Evolutionary conservation across 2,113 vertebrate genomes (phyloP), one percentile per base, ranked within the genome.

Genomic region (Promerops cafer): DNA sequence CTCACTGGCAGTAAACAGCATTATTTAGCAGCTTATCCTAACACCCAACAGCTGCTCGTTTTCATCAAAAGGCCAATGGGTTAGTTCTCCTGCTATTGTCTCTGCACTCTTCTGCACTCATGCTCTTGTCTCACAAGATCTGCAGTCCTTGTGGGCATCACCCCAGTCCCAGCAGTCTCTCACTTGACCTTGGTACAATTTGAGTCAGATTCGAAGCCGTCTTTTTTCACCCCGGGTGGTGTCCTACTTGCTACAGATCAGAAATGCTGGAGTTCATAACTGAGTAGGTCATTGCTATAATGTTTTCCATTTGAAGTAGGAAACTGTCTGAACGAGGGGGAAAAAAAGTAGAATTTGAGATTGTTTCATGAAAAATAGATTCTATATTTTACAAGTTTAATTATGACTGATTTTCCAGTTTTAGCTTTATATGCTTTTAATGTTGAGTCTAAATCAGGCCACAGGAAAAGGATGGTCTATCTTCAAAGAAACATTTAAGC

Each of bases 401-500:
- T 81, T 93, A 89, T 71, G 81, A 96, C 61, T 72, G 82, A 84
- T 77, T 91, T 96, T 96, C 93, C 91, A 88, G 77, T 91, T 96
- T 92, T 94, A 94, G 60, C 45, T 89, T 94, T 92, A 89, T 92
- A 31, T 94, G 75, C 89, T 94, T 96, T 96, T 87, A 97, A 79
- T 90, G 75, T 79, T 80, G 82, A 94, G n/a, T 91, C 96, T 96
- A 90, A 97, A 97, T 97, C 92, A 96, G 97, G 97, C 95, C 97
- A 97, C 95, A 97, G 97, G 97, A 97, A 97, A 97, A 98, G 95
- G 93, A 95, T 96, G 82, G 72, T 50, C 78, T 70, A 2, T 96
- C 95, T 98, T 98, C 97, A 98, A 96, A 98, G 97, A 95, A 92
- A 63, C 70, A 49, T 80, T 90, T 66, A 91, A 71, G 81, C 84